Percentiles rank a stretch among this genome's conserved stretches.
Conservation (phyloP, 2,797 vertebrate genomes). For the Myiotriccus ornatus region DNA sequence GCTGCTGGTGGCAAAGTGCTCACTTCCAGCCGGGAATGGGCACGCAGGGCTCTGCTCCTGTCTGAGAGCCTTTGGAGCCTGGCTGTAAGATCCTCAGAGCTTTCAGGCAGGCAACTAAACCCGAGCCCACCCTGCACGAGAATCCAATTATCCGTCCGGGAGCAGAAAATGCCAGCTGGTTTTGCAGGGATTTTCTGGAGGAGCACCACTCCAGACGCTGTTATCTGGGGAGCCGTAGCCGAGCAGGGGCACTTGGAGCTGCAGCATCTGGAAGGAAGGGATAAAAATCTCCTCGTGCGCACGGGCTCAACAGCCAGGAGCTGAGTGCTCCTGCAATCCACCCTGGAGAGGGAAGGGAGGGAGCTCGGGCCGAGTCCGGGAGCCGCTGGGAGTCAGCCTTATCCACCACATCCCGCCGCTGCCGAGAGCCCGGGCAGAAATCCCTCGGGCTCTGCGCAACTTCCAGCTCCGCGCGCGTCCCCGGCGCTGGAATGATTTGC, state of each 20-base stretch:
- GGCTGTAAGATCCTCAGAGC: background rate
- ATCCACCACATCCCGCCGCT: background rate
- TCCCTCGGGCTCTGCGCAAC: background rate
- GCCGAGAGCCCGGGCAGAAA: accelerated
- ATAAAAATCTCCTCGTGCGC: background rate
- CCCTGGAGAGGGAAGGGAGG: background rate
- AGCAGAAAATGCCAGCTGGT: conserved; percentile 32
- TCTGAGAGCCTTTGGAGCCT: background rate
- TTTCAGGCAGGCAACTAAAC: background rate
- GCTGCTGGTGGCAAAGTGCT: background rate
- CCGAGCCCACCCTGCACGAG: background rate
- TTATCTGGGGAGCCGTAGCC: background rate
- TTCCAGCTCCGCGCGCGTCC: background rate
- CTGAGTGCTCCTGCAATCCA: background rate
- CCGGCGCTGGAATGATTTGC: background rate
- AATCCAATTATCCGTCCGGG: conserved; percentile 13
- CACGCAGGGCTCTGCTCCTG: accelerated
- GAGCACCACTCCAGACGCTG: background rate
- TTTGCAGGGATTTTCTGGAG: conserved; percentile 28
- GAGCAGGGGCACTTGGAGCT: background rate
- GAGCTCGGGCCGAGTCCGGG: background rate
- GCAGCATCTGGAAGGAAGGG: conserved; percentile 5
- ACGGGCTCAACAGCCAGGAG: background rate
- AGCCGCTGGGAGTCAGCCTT: background rate
- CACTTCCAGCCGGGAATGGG: accelerated